phyloP scores from a whole-genome alignment of 1,140 invertebrate genomes.

The Drosophila melanica region DNA sequence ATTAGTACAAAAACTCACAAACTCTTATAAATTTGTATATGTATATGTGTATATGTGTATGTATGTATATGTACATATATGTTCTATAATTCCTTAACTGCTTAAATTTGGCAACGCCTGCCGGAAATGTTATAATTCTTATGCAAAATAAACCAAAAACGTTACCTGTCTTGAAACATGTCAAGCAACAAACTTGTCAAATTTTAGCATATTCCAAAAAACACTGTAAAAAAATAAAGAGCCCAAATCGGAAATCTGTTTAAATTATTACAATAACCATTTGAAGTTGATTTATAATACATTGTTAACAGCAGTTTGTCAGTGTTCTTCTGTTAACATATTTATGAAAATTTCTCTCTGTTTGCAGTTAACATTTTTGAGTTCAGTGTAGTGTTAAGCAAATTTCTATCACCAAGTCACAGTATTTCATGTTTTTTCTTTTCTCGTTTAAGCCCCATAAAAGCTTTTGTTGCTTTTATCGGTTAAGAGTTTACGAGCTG shows the following conservation, averaged over 20 bases:
- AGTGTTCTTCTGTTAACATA: too few relatives aligned
- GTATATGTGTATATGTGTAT: neutral
- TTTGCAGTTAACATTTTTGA: neutral
- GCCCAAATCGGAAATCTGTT: too few relatives aligned
- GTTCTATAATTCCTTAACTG: slow-evolving; percentile 7
- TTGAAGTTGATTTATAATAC: too few relatives aligned
- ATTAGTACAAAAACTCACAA: neutral
- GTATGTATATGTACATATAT: slow-evolving; percentile 3
- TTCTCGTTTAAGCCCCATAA: slow-evolving; percentile 13
- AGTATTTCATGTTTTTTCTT: slow-evolving; percentile 24
- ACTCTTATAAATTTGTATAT: neutral
- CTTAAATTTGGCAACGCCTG: slow-evolving; percentile 16
- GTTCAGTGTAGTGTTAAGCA: slow-evolving; percentile 23
- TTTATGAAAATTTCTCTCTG: neutral
- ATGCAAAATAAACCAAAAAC: slow-evolving; percentile 27
- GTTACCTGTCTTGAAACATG: slow-evolving; percentile 41
- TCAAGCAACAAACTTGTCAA: slow-evolving; percentile 60
- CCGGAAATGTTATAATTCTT: slow-evolving; percentile 46
- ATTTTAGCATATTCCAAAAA: slow-evolving; percentile 34
- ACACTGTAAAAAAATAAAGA: slow-evolving; percentile 14
- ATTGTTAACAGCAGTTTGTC: too few relatives aligned
- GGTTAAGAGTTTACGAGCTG: slow-evolving; percentile 18
- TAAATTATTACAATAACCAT: too few relatives aligned
- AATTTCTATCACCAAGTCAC: slow-evolving; percentile 60
- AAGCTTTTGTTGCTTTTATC: slow-evolving; percentile 47